phyloP scores from a whole-genome alignment of 2,113 vertebrate genomes.

The Formicarius rufipectus region DNA sequence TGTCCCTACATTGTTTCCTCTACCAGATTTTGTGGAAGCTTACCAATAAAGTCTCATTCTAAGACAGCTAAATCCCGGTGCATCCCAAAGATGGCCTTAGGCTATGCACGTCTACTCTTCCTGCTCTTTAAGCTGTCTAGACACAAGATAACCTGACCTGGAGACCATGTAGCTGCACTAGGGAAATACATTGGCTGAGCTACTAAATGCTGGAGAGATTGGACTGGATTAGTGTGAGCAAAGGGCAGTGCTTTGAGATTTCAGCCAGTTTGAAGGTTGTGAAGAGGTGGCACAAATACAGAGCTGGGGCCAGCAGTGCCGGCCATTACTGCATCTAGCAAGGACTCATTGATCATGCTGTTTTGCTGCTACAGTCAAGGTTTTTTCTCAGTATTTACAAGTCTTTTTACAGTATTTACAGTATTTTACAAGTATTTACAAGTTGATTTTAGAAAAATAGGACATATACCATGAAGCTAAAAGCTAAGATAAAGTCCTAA shows the following conservation, averaged over 20 bases:
- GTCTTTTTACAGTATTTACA: too few relatives aligned
- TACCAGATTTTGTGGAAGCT: background rate
- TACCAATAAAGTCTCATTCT: background rate
- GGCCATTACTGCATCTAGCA: background rate
- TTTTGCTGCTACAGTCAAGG: background rate
- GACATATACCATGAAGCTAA: background rate
- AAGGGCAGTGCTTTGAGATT: background rate
- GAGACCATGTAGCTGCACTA: background rate
- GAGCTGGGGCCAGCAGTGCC: background rate
- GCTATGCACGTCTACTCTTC: background rate
- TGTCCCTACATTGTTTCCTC: background rate
- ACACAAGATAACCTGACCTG: background rate
- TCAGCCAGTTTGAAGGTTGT: background rate
- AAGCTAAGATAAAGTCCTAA: background rate
- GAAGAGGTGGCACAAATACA: background rate
- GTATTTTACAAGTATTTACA: background rate
- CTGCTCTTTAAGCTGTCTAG: background rate
- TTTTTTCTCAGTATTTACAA: background rate
- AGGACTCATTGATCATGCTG: background rate
- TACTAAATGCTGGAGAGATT: background rate
- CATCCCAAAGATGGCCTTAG: background rate
- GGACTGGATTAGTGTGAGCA: background rate
- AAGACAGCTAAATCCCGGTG: background rate
- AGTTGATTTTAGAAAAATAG: background rate
- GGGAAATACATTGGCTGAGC: background rate